Evolutionary conservation across 2,888 invertebrate genomes (phyloP).

Genomic region (Cephus rjabovi): DNA sequence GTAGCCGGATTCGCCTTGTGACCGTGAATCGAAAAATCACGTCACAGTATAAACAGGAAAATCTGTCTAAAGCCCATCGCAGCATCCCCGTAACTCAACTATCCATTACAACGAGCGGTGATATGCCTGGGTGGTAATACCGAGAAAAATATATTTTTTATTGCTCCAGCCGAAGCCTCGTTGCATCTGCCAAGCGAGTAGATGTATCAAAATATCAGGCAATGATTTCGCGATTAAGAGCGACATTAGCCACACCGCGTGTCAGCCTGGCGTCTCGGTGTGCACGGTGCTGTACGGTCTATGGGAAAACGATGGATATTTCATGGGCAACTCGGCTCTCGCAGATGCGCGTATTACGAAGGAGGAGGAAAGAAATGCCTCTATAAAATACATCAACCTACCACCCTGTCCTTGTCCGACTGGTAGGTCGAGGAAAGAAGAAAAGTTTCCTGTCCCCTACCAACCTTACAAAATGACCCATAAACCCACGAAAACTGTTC

Average conservation of each 20-base stretch:
- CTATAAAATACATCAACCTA: background rate
- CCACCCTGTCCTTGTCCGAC: background rate
- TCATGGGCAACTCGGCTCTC: constrained; percentile 26
- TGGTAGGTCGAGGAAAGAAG: background rate
- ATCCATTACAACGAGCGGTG: background rate
- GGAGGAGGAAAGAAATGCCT: background rate
- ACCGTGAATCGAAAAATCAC: too few relatives aligned
- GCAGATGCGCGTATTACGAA: background rate
- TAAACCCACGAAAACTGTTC: background rate
- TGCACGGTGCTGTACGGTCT: background rate
- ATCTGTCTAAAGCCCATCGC: background rate
- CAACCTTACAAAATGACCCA: background rate
- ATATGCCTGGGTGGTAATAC: background rate
- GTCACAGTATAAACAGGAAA: too few relatives aligned
- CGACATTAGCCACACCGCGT: constrained; percentile 18
- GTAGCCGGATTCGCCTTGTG: too few relatives aligned
- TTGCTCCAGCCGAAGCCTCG: background rate
- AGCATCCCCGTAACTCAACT: too few relatives aligned
- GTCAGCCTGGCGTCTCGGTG: background rate
- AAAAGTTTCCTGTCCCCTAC: background rate
- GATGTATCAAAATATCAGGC: background rate
- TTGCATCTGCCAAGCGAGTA: background rate
- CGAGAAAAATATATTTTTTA: background rate
- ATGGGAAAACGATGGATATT: constrained; percentile 38
- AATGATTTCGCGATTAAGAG: constrained; percentile 39